Conservation (phyloP, 2,888 invertebrate genomes). For the Dryobota labecula region DNA sequence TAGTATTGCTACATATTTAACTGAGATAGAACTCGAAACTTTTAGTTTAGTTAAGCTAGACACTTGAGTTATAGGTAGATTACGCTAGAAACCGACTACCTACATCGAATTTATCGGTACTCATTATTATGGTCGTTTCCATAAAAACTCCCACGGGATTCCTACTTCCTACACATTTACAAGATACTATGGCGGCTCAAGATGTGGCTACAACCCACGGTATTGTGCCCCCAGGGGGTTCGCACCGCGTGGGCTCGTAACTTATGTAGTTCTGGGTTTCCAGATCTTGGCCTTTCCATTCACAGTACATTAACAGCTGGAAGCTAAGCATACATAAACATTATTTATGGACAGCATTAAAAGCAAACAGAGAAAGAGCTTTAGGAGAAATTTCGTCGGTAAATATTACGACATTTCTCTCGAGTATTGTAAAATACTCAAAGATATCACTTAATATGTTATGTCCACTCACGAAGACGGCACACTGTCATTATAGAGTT, state of each 20-base stretch:
- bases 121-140: slow-evolving; percentile 15
- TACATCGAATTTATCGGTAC: slow-evolving; percentile 15
- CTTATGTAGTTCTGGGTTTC: slow-evolving; percentile 7
- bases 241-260: neutral
- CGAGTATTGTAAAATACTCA: slow-evolving; percentile 31
- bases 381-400: slow-evolving; percentile 5
- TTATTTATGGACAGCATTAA: slow-evolving; percentile 23
- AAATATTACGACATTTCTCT: slow-evolving; percentile 37
- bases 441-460: slow-evolving; percentile 27
- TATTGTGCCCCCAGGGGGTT: neutral
- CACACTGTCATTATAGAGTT: slow-evolving; percentile 25
- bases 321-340: slow-evolving; percentile 20
- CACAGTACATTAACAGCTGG: slow-evolving; percentile 6
- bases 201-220: neutral
- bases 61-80: neutral
- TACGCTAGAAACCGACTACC: neutral
- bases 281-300: neutral
- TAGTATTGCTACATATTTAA: slow-evolving; percentile 1
- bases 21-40: neutral
- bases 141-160: slow-evolving; percentile 3
- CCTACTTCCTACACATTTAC: neutral
- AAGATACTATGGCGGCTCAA: neutral
- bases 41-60: neutral
- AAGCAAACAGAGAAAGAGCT: slow-evolving; percentile 21
- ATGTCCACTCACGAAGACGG: slow-evolving; percentile 5